These are phyloP conservation scores for Zele albiditarsus DNA, from an alignment of 2,888 invertebrate species.

Conservation along the genomic window DNA sequence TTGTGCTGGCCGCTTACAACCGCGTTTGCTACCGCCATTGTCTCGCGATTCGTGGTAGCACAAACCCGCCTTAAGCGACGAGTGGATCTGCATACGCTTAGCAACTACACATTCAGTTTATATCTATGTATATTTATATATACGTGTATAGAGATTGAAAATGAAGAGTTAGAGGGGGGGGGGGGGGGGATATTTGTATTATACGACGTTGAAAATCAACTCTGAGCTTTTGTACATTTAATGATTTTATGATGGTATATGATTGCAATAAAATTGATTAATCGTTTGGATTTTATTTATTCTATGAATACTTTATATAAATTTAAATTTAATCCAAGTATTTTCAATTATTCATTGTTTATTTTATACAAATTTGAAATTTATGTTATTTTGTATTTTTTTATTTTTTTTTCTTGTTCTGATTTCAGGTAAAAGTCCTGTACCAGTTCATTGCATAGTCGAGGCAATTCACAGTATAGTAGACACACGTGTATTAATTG, in stretches of 20 bases:
- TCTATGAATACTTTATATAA: too few species aligned
- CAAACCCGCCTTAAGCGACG: conserved; percentile 59
- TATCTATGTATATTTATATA: conserved; percentile 52
- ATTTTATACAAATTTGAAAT: too few species aligned
- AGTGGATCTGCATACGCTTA: conserved; percentile 74
- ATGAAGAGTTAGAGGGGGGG: too few species aligned
- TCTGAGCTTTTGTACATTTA: conserved; percentile 1
- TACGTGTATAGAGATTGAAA: background rate
- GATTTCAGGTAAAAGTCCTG: conserved; percentile 82
- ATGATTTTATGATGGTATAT: conserved; percentile 7
- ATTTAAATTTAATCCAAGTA: too few species aligned
- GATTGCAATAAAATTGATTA: background rate
- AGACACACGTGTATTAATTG: conserved; percentile 78
- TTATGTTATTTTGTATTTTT: too few species aligned
- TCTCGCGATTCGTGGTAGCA: conserved; percentile 62
- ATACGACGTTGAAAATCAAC: background rate
- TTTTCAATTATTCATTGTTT: conserved; percentile 18
- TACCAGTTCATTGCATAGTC: conserved; percentile 96
- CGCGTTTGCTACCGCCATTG: conserved; percentile 63
- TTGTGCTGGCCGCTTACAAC: conserved; percentile 61
- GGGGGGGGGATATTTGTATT: background rate
- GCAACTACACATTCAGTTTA: conserved; percentile 62
- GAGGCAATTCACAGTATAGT: conserved; percentile 84
- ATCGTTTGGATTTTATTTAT: background rate
- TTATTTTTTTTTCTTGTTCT: conserved; percentile 34